Percentiles rank a stretch among this genome's conserved stretches.
These are phyloP conservation scores for Polypedilum pembai DNA, from an alignment of 1,140 invertebrate genomes.

Conservation along the genomic window DNA sequence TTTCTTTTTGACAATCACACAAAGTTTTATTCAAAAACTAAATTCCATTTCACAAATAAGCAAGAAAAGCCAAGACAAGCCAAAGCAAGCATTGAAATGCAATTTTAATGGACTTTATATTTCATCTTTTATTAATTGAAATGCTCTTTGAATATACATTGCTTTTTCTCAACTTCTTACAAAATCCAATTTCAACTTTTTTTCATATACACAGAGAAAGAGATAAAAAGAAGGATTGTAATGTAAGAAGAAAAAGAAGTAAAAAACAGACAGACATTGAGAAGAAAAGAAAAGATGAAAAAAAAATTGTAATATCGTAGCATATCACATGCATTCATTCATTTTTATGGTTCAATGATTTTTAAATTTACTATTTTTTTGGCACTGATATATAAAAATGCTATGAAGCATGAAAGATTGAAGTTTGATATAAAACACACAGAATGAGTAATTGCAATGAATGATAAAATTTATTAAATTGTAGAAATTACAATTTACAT, in stretches of 20 bases:
- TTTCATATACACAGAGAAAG: background rate
- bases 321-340: background rate
- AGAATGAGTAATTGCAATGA: too few relatives aligned
- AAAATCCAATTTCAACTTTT: background rate
- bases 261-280: background rate
- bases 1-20: too few relatives aligned
- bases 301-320: background rate
- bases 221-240: background rate
- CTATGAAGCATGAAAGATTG: background rate
- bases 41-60: too few relatives aligned
- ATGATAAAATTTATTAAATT: too few relatives aligned
- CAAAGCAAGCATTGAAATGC: constrained; percentile 15
- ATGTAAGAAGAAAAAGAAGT: background rate
- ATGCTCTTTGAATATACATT: constrained; percentile 19
- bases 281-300: background rate
- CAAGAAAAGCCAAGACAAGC: background rate
- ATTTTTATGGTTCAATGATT: constrained; percentile 27
- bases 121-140: constrained; percentile 26
- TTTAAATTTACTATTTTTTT: constrained; percentile 25
- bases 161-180: background rate
- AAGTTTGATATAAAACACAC: too few relatives aligned
- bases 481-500: too few relatives aligned
- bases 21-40: too few relatives aligned
- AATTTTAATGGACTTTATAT: constrained; percentile 21
- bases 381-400: background rate